Base-by-base conservation (phyloP, 2,888 invertebrate species). In the Oegoconia quadripuncta region DNA sequence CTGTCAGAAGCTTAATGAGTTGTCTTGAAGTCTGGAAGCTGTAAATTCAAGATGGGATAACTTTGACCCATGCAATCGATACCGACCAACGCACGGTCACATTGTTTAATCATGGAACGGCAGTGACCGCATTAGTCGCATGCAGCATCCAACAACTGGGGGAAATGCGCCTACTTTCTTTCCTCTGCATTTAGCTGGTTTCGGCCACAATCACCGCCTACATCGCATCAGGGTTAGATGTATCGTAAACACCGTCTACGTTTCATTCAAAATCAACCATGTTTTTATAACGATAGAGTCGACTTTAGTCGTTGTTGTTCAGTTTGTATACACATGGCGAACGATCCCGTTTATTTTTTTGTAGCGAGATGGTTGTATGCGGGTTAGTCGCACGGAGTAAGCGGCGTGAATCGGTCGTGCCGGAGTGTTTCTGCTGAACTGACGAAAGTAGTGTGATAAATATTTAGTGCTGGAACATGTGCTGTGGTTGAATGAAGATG, bases 111-210 rank as follows among this genome's bases (percentile, higher is more conserved):
- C 60, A 70, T 64, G 51, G 55, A 59, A 55, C 46, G 42, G 46
- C 71, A 70, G 52, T 76, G 81, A 65, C 80, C 82, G 77, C 76
- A 62, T 70, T 76, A 50, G 54, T 47, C 60, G 61, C 64, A 65
- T 69, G 68, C 81, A 83, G 74, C 78, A 75, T 78, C 79, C 62
- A 67, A 59, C 50, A 16, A 8, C 12, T 52, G 52, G 64, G 66
- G 73, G 75, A 80, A 81, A 81, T 74, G 81, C 77, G 66, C 27
- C 81, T 78, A 83, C 83, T 83, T 84, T 81, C 82, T 82, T 82
- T 75, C 70, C 64, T 68, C 70, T 75, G 75, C 80, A 80, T 67
- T 76, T 75, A 77, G 71, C 68, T 49, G 62, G 55, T 60, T 64
- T 64, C 60, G 52, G 52, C 58, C 50, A 67, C 64, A 65, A 63